Base-by-base conservation (phyloP, 2,113 vertebrate genomes). In the Setophaga kirtlandii region DNA sequence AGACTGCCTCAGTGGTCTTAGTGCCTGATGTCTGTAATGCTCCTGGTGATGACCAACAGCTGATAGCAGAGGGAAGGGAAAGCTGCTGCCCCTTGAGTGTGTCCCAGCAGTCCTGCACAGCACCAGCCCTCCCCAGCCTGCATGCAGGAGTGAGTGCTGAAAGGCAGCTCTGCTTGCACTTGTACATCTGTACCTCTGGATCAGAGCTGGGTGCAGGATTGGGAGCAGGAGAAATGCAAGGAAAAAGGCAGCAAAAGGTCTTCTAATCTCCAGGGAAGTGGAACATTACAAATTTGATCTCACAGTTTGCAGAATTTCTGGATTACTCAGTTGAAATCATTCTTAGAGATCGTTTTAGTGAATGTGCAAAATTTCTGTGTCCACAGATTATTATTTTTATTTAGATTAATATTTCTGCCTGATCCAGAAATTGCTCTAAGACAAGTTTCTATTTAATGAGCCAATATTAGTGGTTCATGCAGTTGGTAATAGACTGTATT, bases 151-250 rank as follows among this genome's bases (percentile, higher is more conserved):
- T 4, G 31, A 22, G 14, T 8, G 28, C n/a, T 31, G 46, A 21
- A 50, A 39, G 11, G 16, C 22, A 58, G 17, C 31, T 67, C 60
- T 49, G 13, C 4, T 1, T 35, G 71, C 63, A 25, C 50, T 24
- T 44, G 71, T 25, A 3, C 37, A 18, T 58, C 50, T 70, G 76
- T 46, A 10, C 25, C 37, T 19, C 73, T 44, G 53, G 27, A 7
- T 68, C 35, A 8, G 24, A 56, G 35, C 11, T 0, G 0, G 0
- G 0, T 10, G 49, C 37, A 41, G 63, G 53, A 35, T 13, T 4
- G 1, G 33, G n/a, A 76, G 55, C 64, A 86, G 35, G 49, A 47
- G 41, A 70, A 17, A 24, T 31, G 21, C 5, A 16, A 31, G 22
- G 17, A n/a, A 46, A 46, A 64, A 53, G 31, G 53, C 52, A 50